phyloP scores from a whole-genome alignment of 2,113 vertebrate genomes.

The Phyllostomus discolor region DNA sequence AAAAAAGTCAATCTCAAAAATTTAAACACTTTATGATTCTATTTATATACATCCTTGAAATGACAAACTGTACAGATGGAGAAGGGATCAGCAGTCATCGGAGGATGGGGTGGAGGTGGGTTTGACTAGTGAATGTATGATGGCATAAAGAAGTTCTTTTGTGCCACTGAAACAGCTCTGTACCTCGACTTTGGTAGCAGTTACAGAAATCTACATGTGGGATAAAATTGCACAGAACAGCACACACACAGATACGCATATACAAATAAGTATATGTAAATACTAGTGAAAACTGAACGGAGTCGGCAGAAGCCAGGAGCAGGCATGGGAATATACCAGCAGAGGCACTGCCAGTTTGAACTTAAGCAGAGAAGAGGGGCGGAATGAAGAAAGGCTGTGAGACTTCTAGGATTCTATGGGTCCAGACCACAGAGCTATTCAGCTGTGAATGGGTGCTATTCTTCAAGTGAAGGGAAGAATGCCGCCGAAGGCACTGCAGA shows the following conservation, averaged over 20 bases:
- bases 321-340: background rate
- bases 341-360: background rate
- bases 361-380: background rate
- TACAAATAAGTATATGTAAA: background rate
- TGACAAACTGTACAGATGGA: background rate
- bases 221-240: background rate
- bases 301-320: background rate
- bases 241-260: background rate
- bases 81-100: background rate
- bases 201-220: background rate
- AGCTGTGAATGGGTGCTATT: background rate
- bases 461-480: background rate
- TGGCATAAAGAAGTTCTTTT: background rate
- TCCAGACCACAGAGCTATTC: background rate
- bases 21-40: slow-evolving; percentile 22
- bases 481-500: background rate
- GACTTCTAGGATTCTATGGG: background rate
- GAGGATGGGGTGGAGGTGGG: background rate
- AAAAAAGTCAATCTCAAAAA: slow-evolving; percentile 26
- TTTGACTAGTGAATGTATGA: background rate
- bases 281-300: background rate
- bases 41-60: slow-evolving; percentile 29
- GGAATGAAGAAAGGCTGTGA: background rate
- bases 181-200: background rate
- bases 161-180: background rate